These are phyloP conservation scores for Buteo buteo DNA, from an alignment of 2,113 vertebrate species.

Conservation along the genomic window DNA sequence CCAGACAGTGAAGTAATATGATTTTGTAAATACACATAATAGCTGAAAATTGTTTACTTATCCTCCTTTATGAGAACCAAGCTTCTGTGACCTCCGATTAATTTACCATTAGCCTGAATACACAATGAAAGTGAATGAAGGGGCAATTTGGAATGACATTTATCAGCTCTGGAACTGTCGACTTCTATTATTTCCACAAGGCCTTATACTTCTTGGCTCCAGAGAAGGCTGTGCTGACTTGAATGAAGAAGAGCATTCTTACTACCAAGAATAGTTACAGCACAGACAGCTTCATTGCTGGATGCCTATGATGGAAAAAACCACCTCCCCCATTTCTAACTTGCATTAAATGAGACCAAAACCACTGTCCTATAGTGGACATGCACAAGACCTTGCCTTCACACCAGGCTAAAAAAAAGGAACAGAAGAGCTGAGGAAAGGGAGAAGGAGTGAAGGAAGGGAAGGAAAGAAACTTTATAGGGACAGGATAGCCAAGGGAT, in stretches of 20 bases:
- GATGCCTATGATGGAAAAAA: not conserved
- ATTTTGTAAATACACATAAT: conserved; percentile 41
- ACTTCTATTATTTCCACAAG: conserved; percentile 62
- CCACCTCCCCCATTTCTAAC: not conserved
- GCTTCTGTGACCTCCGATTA: conserved; percentile 47
- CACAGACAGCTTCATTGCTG: not conserved
- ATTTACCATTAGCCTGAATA: conserved; percentile 57
- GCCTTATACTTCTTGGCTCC: conserved; percentile 55
- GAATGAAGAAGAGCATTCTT: conserved; percentile 45
- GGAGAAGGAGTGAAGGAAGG: not conserved
- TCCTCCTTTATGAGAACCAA: conserved; percentile 17
- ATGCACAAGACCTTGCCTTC: not conserved
- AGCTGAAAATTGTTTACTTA: conserved; percentile 60
- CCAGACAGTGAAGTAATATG: conserved; percentile 42
- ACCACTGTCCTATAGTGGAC: not conserved
- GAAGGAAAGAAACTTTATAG: not conserved
- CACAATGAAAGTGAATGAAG: conserved; percentile 52
- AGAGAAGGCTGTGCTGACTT: conserved; percentile 44
- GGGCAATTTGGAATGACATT: conserved; percentile 68
- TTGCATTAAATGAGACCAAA: not conserved
- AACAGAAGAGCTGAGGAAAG: not conserved
- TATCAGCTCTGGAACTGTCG: conserved; percentile 62
- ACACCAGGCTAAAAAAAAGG: not conserved
- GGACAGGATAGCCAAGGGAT: not conserved
- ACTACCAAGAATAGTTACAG: not conserved